A percentile compares a stretch with the other conserved stretches of the same genome.
Evolutionary conservation across 2,888 invertebrate species (phyloP).

Genomic region (Liposcelis brunnea): DNA sequence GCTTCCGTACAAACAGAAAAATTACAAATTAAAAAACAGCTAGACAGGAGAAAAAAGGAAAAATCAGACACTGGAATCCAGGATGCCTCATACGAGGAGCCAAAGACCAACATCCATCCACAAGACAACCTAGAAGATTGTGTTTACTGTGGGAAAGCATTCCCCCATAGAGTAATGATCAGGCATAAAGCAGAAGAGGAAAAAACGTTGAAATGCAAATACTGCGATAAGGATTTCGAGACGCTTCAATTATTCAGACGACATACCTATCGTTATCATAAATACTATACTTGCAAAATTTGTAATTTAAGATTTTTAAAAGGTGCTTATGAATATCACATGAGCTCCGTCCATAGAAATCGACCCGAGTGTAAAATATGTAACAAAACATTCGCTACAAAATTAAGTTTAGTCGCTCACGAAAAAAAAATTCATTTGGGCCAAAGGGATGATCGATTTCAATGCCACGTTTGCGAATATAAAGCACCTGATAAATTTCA

Average conservation of each 20-base stretch:
- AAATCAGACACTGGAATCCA: too few relatives aligned
- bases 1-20: too few relatives aligned
- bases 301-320: constrained; percentile 1
- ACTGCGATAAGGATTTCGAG: constrained; percentile 1
- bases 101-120: too few relatives aligned
- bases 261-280: constrained; percentile 2
- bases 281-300: constrained; percentile 3
- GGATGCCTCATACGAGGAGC: too few relatives aligned
- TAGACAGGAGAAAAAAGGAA: too few relatives aligned
- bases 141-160: constrained; percentile 1
- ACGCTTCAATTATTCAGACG: not conserved
- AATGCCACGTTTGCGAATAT: constrained; percentile 1
- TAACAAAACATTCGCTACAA: constrained; percentile 1
- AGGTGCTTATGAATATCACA: constrained; percentile 8
- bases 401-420: not conserved
- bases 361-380: constrained; percentile 2
- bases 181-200: constrained; percentile 5
- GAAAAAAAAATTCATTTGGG: constrained; percentile 2
- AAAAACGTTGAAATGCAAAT: constrained; percentile 3
- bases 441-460: not conserved
- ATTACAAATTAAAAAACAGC: too few relatives aligned
- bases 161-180: not conserved
- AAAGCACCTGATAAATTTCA: constrained; percentile 4
- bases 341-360: constrained; percentile 2
- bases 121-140: not conserved